A percentile compares a stretch with the other conserved stretches of the same genome.
Evolutionary conservation across 2,797 vertebrate genomes (phyloP).

Genomic region (Lepilemur septentrionalis): DNA sequence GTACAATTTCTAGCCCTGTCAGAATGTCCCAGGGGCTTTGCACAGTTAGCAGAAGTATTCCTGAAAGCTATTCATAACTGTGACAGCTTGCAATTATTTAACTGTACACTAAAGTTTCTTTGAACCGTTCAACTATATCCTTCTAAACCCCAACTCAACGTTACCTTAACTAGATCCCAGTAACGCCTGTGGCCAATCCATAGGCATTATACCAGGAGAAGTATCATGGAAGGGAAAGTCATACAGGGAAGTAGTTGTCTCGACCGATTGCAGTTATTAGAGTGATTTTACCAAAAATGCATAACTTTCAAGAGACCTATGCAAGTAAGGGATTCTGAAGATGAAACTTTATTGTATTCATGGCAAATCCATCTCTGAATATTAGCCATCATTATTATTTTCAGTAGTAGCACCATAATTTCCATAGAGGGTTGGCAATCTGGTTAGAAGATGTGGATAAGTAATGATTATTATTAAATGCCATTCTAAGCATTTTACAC

Average conservation of each 20-base stretch:
- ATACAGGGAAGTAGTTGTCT: background rate
- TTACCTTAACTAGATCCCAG: background rate
- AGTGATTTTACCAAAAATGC: background rate
- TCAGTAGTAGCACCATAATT: background rate
- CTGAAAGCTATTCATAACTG: background rate
- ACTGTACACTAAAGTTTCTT: background rate
- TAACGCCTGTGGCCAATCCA: background rate
- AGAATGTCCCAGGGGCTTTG: background rate
- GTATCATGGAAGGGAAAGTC: background rate
- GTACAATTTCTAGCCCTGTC: background rate
- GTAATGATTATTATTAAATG: background rate
- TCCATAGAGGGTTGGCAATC: background rate
- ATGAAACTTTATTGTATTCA: background rate
- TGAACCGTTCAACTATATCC: background rate
- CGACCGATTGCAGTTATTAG: background rate
- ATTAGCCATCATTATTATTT: background rate
- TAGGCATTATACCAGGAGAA: background rate
- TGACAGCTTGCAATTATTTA: background rate
- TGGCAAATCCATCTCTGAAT: background rate
- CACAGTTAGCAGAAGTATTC: background rate
- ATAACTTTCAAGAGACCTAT: background rate
- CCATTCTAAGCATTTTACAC: background rate
- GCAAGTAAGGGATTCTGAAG: background rate
- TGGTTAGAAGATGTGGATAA: background rate
- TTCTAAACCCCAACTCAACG: background rate